Conservation (phyloP, 2,888 invertebrate genomes). For the Notodonta ziczac region DNA sequence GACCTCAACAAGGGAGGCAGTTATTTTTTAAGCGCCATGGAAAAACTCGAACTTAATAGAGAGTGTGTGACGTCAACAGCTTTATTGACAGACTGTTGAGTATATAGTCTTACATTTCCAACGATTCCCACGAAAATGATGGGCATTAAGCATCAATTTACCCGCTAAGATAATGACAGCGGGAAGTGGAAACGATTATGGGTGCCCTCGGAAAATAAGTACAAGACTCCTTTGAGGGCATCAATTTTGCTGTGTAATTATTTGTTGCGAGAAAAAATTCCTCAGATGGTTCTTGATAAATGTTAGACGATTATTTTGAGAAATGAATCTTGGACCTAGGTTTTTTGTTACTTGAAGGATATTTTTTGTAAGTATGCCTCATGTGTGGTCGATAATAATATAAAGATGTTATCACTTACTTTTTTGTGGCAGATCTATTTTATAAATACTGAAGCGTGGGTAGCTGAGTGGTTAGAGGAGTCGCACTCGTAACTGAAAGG, state of each 20-base stretch:
- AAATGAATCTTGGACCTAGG: not conserved
- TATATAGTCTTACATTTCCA: slow-evolving; percentile 1
- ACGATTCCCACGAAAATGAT: slow-evolving; percentile 13
- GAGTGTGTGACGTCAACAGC: too few relatives aligned
- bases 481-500: too few relatives aligned
- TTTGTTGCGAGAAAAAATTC: not conserved
- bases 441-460: too few relatives aligned
- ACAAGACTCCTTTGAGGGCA: slow-evolving; percentile 3
- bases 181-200: slow-evolving; percentile 29
- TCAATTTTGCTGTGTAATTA: slow-evolving; percentile 3
- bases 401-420: too few relatives aligned
- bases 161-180: slow-evolving; percentile 26
- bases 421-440: too few relatives aligned
- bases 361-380: too few relatives aligned
- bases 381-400: too few relatives aligned
- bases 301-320: not conserved
- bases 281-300: not conserved
- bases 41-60: too few relatives aligned
- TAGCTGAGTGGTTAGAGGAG: too few relatives aligned
- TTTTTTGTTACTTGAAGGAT: not conserved
- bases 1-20: too few relatives aligned
- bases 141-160: slow-evolving; percentile 27
- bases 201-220: slow-evolving; percentile 19
- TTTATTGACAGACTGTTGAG: not conserved
- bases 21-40: too few relatives aligned